These are phyloP conservation scores for Anolis apletophallus DNA, from an alignment of 2,797 vertebrate species.

Conservation along the genomic window DNA sequence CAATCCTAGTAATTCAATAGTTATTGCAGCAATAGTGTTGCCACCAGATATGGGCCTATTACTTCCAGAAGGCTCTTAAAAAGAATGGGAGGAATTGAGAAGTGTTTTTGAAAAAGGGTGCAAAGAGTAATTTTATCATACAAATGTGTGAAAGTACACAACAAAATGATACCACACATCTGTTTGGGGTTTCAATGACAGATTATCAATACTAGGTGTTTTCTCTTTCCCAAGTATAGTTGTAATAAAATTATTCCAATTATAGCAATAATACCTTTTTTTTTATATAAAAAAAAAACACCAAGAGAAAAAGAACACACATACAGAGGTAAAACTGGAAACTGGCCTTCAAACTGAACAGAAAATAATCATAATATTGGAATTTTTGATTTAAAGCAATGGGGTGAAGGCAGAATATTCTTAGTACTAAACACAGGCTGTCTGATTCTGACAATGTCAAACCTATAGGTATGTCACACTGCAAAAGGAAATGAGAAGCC, in stretches of 20 bases:
- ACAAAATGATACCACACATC: neutral
- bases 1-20: neutral
- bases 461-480: neutral
- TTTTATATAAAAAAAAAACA: neutral
- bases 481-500: neutral
- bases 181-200: neutral
- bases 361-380: neutral
- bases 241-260: no score
- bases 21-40: neutral
- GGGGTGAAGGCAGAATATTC: neutral
- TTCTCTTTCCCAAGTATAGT: no score
- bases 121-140: neutral
- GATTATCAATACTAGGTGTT: no score
- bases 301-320: neutral
- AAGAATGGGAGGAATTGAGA: neutral
- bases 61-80: neutral
- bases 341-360: no score
- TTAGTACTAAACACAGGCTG: neutral
- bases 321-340: neutral
- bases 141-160: neutral
- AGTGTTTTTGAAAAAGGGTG: neutral
- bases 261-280: neutral
- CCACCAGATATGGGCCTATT: neutral
- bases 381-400: neutral
- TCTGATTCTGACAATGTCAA: neutral